Evolutionary conservation across 1,140 invertebrate genomes (phyloP), one percentile per base, ranked within the genome.

Genomic region (Calephelis nemesis): DNA sequence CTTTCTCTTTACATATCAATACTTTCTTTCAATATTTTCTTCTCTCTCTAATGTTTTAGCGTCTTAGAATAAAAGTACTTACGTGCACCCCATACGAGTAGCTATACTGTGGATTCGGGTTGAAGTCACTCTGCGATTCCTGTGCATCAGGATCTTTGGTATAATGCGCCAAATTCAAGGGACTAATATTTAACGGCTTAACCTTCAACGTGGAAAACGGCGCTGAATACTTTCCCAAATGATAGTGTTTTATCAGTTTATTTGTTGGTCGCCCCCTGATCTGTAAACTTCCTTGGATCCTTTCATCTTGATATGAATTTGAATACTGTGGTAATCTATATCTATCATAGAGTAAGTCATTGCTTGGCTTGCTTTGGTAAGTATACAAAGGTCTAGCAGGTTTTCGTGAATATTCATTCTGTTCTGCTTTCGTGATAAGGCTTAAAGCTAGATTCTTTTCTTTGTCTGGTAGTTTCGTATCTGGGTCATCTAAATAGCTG

Each of bases 81-180:
- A 89, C 87, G 71, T 84, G 78, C 12, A 87, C 82, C 64, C 79
- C 82, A 70, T 89, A 89, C 8, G 84, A 82, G 68, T 74, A 87
- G 30, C 73, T 78, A 67, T 87, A 88, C 60, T 83, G 73, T 0
- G 84, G 82, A 39, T 82, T 69, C 4, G 78, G 65, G 47, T 82
- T 74, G 49, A 78, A 81, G 6, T 83, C 64, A 1, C 71, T 52
- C 8, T 72, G 54, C 4, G 54, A 50, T 10, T 66, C 58, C 1
- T 68, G 63, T 1, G 67, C 48, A 6, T 77, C 73, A 13, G 71
- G 54, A 3, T 74, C 73, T 19, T 71, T 78, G 0, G 71, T 74
- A 62, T 76, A 81, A 47, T 76, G 75, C 7, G 75, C 75, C 40
- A 81, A n/a, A 62, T 71, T 82, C 12, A 79, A 10, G 0, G 79